phyloP scores from a whole-genome alignment of 2,797 vertebrate genomes.

The Pipistrellus pygmaeus region DNA sequence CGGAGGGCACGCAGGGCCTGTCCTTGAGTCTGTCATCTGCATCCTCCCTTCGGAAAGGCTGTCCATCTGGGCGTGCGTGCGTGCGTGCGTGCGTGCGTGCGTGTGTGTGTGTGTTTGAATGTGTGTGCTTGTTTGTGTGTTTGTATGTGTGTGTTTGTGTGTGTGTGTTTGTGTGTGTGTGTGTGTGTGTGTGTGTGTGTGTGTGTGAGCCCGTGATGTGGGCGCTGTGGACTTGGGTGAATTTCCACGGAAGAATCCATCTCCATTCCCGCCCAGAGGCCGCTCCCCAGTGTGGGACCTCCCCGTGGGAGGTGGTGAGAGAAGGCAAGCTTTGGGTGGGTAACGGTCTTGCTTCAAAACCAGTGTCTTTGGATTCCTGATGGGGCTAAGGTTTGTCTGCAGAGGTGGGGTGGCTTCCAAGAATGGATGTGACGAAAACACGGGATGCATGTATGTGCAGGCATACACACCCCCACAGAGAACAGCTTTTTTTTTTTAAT shows the following conservation, averaged over 20 bases:
- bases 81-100: too few relatives aligned
- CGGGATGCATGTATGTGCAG: accelerated
- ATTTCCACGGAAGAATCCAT: slow-evolving; percentile 72
- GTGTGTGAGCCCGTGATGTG: background rate
- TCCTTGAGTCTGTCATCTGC: slow-evolving; percentile 88
- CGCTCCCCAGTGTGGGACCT: background rate
- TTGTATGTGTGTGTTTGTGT: too few relatives aligned
- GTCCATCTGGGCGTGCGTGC: slow-evolving; percentile 71
- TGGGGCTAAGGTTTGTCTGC: background rate
- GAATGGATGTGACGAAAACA: background rate
- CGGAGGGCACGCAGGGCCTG: slow-evolving; percentile 88
- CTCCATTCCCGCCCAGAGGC: slow-evolving; percentile 49
- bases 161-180: too few relatives aligned
- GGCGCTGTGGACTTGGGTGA: slow-evolving; percentile 51
- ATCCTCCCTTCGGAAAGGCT: slow-evolving; percentile 85
- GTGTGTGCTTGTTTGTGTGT: too few relatives aligned
- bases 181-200: too few relatives aligned
- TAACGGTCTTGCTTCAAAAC: background rate
- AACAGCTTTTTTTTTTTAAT: background rate
- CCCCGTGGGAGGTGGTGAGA: background rate
- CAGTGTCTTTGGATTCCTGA: background rate
- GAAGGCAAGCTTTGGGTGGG: background rate
- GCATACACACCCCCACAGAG: accelerated
- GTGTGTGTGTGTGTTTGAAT: too few relatives aligned
- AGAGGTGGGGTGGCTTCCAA: background rate